Base-by-base conservation (phyloP, 2,113 vertebrate genomes). In the Channa argus region DNA sequence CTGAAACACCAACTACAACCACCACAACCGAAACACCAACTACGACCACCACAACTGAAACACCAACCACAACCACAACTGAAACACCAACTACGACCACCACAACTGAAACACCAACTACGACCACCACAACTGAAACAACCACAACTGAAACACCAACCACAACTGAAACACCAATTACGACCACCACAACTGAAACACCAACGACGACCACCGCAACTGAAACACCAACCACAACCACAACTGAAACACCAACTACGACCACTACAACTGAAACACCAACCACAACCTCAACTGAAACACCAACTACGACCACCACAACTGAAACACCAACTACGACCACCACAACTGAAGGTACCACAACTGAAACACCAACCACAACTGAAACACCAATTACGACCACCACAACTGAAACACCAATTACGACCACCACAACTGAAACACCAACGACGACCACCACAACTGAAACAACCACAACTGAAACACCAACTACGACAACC, bases 51-150 rank as follows among this genome's bases (percentile, higher is more conserved):
- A n/a, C n/a, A n/a, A n/a, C 39, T 33, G 9, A 38, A 43, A 24
- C 67, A 0, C 59, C 54, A 36, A 66, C 73, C 7, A 15, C 73
- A 34, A 15, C 62, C 1, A 34, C 72, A 0, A 66, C 63, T 24
- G 24, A 24, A 24, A 24, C 24, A 24, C 24, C 24, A 24, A 24
- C 24, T 24, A 24, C 24, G 24, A 24, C 24, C 24, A 36, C 59
- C 9, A 39, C 71, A 3, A 6, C 6, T 1, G 2, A 44, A 0
- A 4, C 24, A 24, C 24, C 24, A 24, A 24, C 24, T 2, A 24
- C 33, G 6, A 1, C 24, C 0, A 24, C 24, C 24, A 24, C 24
- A 24, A 24, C n/a, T n/a, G n/a, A n/a, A n/a, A n/a, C 33, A 8
- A 1, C 24, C 0, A 13, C 50, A 12, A 63, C 54, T 11, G 24